These are phyloP conservation scores for Keiferia lycopersicella DNA, from an alignment of 2,888 invertebrate species.

Conservation along the genomic window DNA sequence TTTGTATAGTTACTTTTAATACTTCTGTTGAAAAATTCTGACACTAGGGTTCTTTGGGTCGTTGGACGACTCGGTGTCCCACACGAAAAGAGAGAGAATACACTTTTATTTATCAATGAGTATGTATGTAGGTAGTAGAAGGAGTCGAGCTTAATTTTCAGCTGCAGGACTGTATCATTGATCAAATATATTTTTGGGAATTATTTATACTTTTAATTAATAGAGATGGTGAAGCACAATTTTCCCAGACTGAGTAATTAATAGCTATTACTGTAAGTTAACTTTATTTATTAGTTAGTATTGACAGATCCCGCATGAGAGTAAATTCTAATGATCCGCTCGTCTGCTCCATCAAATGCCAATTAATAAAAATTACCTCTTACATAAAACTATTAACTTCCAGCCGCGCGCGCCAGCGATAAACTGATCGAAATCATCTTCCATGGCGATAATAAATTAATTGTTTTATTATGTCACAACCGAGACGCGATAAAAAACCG, in stretches of 20 bases:
- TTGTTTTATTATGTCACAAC: constrained; percentile 78
- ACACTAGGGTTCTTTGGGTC: no score
- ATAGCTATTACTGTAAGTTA: constrained; percentile 7
- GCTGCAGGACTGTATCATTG: no score
- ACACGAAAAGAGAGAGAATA: no score
- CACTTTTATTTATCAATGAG: no score
- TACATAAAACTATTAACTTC: constrained; percentile 76
- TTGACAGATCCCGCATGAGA: constrained; percentile 62
- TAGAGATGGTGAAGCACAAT: neutral
- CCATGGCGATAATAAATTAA: constrained; percentile 73
- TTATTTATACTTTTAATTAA: no score
- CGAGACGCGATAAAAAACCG: constrained; percentile 69
- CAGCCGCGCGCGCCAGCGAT: constrained; percentile 64
- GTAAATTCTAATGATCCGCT: constrained; percentile 49
- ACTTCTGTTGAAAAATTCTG: no score
- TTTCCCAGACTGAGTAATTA: neutral
- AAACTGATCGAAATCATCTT: constrained; percentile 74
- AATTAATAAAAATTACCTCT: constrained; percentile 78
- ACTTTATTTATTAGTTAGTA: constrained; percentile 27
- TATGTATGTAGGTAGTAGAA: no score
- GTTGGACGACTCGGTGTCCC: no score
- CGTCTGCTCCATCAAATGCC: constrained; percentile 64
- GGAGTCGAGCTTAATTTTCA: no score
- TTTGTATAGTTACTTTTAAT: no score
- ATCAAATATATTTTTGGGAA: no score